These are phyloP conservation scores for Gavialis gangeticus DNA, from an alignment of 2,113 vertebrate species.

Conservation along the genomic window DNA sequence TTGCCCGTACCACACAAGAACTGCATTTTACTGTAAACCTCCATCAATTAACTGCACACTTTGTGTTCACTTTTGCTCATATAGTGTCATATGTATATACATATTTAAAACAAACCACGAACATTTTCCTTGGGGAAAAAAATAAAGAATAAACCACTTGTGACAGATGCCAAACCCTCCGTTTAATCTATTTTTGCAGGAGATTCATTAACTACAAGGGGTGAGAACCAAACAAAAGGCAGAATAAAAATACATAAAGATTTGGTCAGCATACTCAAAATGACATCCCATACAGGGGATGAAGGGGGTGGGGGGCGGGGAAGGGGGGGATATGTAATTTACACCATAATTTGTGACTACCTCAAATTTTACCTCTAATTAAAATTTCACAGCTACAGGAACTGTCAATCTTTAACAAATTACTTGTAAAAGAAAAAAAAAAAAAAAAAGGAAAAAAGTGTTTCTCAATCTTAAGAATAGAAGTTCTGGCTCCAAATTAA, in stretches of 20 bases:
- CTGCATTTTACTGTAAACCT: neutral
- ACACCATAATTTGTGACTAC: no score
- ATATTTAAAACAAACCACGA: neutral
- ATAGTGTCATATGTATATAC: neutral
- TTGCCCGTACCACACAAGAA: neutral
- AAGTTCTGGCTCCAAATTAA: fast-evolving
- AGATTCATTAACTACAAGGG: neutral
- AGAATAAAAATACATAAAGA: neutral
- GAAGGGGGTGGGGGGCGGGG: neutral
- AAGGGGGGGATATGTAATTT: no score
- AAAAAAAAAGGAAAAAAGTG: no score
- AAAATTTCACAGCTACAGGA: neutral
- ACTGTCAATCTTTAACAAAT: neutral
- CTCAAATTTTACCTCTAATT: neutral
- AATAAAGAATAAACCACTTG: neutral
- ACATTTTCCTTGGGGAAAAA: neutral
- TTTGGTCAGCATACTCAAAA: neutral
- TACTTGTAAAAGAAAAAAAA: neutral
- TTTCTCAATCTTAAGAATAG: neutral
- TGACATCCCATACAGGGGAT: neutral
- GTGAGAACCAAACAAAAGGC: fast-evolving
- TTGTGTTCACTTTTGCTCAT: neutral
- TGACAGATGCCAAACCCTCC: neutral
- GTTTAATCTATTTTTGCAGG: neutral
- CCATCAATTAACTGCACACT: neutral